A percentile compares a stretch with the other conserved stretches of the same genome.
Evolutionary conservation across 2,888 invertebrate species (phyloP).

Genomic region (Stenurella melanura): DNA sequence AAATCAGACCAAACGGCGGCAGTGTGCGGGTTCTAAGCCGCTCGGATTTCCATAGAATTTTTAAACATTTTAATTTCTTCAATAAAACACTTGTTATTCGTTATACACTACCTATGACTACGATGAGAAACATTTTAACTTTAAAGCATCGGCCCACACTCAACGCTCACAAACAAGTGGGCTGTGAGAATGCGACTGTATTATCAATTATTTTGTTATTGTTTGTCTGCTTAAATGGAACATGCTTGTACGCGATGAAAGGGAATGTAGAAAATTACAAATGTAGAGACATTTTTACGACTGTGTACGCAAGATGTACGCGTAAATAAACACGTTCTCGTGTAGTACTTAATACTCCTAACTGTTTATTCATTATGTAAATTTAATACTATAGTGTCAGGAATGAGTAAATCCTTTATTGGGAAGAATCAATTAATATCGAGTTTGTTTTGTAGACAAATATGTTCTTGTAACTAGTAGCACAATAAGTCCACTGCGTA

Average conservation of each 20-base stretch:
- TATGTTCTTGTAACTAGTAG: no score
- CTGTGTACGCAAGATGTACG: background rate
- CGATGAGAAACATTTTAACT: conserved; percentile 17
- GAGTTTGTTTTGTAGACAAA: no score
- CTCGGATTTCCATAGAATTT: background rate
- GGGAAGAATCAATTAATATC: no score
- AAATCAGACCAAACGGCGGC: background rate
- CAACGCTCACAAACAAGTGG: conserved; percentile 13
- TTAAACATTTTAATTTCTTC: background rate
- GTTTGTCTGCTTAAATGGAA: conserved; percentile 6
- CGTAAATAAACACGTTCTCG: no score
- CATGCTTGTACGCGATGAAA: background rate
- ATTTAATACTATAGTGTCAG: no score
- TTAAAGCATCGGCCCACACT: background rate
- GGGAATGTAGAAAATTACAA: background rate
- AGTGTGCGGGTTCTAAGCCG: background rate
- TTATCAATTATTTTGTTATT: conserved; percentile 32
- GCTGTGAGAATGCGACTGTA: conserved; percentile 13
- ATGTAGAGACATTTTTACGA: background rate
- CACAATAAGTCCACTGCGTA: no score
- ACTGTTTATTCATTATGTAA: no score
- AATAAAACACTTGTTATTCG: background rate
- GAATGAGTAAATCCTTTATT: no score
- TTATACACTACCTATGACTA: background rate
- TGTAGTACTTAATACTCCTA: no score